Percentiles rank a stretch among this genome's conserved stretches.
Conservation (phyloP, 2,113 vertebrate species). For the Chunga burmeisteri region DNA sequence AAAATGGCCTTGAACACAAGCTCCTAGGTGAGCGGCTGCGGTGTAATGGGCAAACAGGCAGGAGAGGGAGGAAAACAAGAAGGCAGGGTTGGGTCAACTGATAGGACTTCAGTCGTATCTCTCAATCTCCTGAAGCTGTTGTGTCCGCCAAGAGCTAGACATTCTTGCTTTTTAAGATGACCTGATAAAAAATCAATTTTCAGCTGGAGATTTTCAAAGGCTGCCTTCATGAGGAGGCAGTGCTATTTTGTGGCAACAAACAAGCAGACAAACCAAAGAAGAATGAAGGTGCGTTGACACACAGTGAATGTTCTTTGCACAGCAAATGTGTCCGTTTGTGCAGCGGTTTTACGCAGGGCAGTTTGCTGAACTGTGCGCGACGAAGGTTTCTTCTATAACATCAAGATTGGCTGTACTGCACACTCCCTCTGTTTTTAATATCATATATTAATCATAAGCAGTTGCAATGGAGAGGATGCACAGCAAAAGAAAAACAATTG, state of each 20-base stretch:
- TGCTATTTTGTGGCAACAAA: not conserved
- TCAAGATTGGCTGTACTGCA: not conserved
- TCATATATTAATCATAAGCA: slow-evolving; percentile 10
- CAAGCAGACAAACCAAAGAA: not conserved
- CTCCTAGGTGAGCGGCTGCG: not conserved
- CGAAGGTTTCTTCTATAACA: not conserved
- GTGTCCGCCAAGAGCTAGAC: not conserved
- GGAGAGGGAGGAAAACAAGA: not conserved
- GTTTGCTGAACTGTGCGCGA: not conserved
- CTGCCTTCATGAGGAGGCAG: not conserved
- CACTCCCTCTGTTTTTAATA: slow-evolving; percentile 12
- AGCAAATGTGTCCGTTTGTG: not conserved
- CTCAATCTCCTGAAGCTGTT: not conserved
- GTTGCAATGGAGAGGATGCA: not conserved
- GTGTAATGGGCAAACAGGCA: not conserved
- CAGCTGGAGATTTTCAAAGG: slow-evolving; percentile 2
- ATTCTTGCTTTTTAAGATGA: not conserved
- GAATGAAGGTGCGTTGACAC: not conserved
- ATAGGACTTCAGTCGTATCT: not conserved
- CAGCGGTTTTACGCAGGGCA: not conserved
- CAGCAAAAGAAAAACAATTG: not conserved
- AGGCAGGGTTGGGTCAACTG: not conserved
- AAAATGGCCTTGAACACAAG: not conserved
- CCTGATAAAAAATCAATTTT: slow-evolving; percentile 37
- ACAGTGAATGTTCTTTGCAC: not conserved